phyloP scores from a whole-genome alignment of 2,797 vertebrate species.

The Erpetoichthys calabaricus region DNA sequence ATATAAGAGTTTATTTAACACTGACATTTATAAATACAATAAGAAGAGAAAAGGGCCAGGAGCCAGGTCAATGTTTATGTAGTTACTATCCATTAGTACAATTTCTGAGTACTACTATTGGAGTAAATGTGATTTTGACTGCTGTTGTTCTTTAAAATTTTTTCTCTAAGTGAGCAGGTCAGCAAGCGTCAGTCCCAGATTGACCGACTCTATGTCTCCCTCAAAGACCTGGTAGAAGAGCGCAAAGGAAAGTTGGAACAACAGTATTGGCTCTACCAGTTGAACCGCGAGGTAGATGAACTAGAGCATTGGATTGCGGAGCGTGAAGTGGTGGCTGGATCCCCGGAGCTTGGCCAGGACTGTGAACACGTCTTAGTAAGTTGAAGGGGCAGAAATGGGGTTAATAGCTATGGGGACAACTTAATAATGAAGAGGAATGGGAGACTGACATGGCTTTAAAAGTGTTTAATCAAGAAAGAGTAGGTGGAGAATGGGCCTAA shows the following conservation, averaged over 20 bases:
- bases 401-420: background rate
- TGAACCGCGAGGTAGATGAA: conserved; percentile 84
- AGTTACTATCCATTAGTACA: no score
- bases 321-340: conserved; percentile 83
- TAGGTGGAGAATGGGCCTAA: no score
- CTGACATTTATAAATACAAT: no score
- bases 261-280: conserved; percentile 91
- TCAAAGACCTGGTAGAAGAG: conserved; percentile 89
- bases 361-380: conserved; percentile 83
- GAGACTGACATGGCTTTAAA: no score
- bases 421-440: no score
- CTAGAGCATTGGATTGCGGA: conserved; percentile 93
- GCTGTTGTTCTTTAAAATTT: no score
- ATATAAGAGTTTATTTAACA: no score
- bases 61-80: no score
- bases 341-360: conserved; percentile 86
- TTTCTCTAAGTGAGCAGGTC: conserved; percentile 67
- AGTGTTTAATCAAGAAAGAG: no score
- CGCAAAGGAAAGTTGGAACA: conserved; percentile 77
- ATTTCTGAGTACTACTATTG: no score
- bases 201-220: conserved; percentile 84
- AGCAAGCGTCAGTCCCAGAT: conserved; percentile 89
- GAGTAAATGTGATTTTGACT: no score
- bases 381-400: accelerated
- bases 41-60: no score